These are phyloP conservation scores for Pyrrhia umbra DNA, from an alignment of 2,888 invertebrate genomes.

Conservation along the genomic window DNA sequence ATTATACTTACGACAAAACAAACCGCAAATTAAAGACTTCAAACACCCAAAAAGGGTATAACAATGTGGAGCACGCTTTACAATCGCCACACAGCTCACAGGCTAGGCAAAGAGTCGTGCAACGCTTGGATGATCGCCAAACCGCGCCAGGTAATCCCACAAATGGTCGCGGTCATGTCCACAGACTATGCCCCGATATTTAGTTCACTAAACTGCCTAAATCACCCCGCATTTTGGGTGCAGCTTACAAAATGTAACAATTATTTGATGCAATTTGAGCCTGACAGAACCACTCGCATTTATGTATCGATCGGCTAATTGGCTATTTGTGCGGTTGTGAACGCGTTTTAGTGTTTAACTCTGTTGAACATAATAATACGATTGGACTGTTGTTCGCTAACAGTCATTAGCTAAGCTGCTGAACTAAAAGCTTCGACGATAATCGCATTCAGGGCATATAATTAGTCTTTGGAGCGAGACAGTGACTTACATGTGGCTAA, in stretches of 20 bases:
- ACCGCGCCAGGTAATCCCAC: conserved; percentile 76
- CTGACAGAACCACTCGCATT: conserved; percentile 31
- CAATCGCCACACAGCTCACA: conserved; percentile 25
- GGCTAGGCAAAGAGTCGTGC: conserved; percentile 53
- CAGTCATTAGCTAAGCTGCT: conserved; percentile 23
- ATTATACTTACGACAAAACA: not conserved
- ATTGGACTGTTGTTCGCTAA: conserved; percentile 35
- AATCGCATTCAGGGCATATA: conserved; percentile 25
- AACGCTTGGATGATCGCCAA: conserved; percentile 74
- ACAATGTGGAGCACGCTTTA: conserved; percentile 42
- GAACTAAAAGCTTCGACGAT: conserved; percentile 17
- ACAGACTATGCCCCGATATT: conserved; percentile 61
- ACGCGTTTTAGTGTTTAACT: conserved; percentile 34
- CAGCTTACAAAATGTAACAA: conserved; percentile 54
- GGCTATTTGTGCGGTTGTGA: conserved; percentile 34
- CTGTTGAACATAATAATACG: conserved; percentile 17
- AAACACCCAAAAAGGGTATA: conserved; percentile 15
- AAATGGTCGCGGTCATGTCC: conserved; percentile 70
- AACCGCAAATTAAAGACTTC: conserved; percentile 23
- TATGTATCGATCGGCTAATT: conserved; percentile 47
- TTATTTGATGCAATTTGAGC: conserved; percentile 50
- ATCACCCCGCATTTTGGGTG: conserved; percentile 51
- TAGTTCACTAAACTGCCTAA: conserved; percentile 60
- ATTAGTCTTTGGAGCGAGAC: not conserved
- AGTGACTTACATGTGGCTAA: not conserved